Evolutionary conservation across 1,140 invertebrate genomes (phyloP), one percentile per base, ranked within the genome.

Genomic region (Pachypeltis micranthus): DNA sequence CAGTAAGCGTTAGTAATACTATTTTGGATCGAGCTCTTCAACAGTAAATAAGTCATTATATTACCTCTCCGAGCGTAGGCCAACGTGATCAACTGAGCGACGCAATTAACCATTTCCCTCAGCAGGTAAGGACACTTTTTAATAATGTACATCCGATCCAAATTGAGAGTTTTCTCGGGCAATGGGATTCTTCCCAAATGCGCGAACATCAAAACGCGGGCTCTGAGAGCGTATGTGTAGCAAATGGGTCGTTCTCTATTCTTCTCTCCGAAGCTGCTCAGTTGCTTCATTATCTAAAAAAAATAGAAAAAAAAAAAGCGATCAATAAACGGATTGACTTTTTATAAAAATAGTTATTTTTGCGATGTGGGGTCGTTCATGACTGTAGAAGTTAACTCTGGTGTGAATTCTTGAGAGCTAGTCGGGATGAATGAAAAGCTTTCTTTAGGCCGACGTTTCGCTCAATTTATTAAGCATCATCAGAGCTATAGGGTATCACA

Each of bases 101-200:
- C 87, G 74, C 93, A 93, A 69, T 89, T 91, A 54, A 98, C 88
- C 91, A 98, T 96, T 77, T 99, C 96, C 71, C 97, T 90, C 66
- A 99, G 85, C n/a, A 99, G 79, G 74, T 92, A 91, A 1, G 96
- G 93, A 74, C 90, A 91, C 74, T 97, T 94, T 69, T 86, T 90
- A 39, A 97, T 82, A 65, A 98, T 85, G 69, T 93, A 94, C 69
- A 88, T 83, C 51, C 89, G 79, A 76, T 93, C 90, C 68, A 83
- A 81, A 66, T 96, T 91, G 25, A 99, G 75, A 0, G 89, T 91
- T 44, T 85, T 78, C 0, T 85, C 81, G 69, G 88, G 88, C 16
- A 99, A 75, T 12, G 80, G 75, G 70, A 98, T 83, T 51, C 96
- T 80, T 2, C 85, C 83, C 27, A 99, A 79, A 80, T 99, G 95